A percentile compares a stretch with the other conserved stretches of the same genome.
Evolutionary conservation across 1,140 invertebrate genomes (phyloP).

Genomic region (Varroa destructor): DNA sequence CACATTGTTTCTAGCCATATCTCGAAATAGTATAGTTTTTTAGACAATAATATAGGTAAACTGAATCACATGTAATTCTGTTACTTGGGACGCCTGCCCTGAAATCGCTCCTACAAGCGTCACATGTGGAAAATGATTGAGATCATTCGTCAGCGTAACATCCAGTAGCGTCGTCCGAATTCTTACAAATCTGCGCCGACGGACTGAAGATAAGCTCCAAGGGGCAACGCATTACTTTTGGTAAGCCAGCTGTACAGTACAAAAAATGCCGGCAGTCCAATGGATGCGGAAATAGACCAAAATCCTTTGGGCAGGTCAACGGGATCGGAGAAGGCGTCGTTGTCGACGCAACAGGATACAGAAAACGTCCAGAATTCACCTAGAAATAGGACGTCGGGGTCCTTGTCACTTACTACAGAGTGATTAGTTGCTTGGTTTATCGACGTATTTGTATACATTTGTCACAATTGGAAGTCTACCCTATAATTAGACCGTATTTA

Average conservation of each 20-base stretch:
- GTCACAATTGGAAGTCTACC: no score
- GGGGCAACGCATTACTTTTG: slow-evolving; percentile 11
- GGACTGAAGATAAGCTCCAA: slow-evolving; percentile 23
- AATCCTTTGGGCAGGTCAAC: background rate
- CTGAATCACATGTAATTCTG: no score
- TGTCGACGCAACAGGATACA: slow-evolving; percentile 10
- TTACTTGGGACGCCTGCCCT: no score
- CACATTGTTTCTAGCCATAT: no score
- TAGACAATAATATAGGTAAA: no score
- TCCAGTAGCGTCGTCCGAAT: background rate
- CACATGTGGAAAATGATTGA: background rate
- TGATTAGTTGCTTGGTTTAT: background rate
- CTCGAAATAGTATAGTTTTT: no score
- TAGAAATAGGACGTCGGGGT: background rate
- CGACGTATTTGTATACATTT: no score
- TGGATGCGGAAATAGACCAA: slow-evolving; percentile 5
- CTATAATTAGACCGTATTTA: background rate
- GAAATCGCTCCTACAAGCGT: no score
- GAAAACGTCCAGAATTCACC: background rate
- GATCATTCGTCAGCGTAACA: slow-evolving; percentile 26
- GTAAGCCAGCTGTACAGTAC: background rate
- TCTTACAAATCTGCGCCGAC: background rate
- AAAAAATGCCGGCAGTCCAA: slow-evolving; percentile 9
- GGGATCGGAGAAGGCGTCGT: background rate
- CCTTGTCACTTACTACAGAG: background rate